A percentile compares a stretch with the other conserved stretches of the same genome.
These are phyloP conservation scores for Galeopterus variegatus DNA, from an alignment of 2,113 vertebrate genomes.

Conservation along the genomic window DNA sequence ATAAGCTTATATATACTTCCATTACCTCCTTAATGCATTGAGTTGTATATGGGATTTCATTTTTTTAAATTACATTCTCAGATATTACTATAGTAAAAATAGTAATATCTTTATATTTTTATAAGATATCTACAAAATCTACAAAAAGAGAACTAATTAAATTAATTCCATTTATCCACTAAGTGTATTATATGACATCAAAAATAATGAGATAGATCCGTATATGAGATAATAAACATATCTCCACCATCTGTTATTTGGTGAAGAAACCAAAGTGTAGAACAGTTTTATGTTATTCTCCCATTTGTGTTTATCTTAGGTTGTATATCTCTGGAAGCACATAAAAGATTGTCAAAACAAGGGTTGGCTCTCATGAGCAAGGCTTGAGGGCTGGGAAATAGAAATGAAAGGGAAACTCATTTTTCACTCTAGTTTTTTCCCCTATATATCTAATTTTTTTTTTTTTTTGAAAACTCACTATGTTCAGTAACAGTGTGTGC, in stretches of 20 bases:
- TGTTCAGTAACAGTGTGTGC: background rate
- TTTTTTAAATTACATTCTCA: constrained; percentile 14
- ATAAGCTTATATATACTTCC: background rate
- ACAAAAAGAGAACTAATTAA: constrained; percentile 29
- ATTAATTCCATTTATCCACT: constrained; percentile 22
- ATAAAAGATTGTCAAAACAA: background rate
- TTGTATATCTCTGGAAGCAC: background rate
- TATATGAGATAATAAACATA: background rate
- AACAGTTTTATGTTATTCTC: background rate
- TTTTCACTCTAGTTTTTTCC: background rate
- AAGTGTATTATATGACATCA: background rate
- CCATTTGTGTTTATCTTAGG: background rate
- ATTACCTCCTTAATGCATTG: background rate
- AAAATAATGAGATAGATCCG: constrained; percentile 1
- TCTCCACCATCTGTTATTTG: background rate
- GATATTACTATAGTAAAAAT: background rate
- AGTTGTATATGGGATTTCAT: background rate
- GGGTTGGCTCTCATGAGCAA: background rate
- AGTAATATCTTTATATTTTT: too few relatives aligned
- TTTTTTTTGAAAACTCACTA: background rate
- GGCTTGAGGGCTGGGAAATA: accelerated
- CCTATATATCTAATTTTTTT: background rate
- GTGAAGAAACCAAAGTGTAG: background rate
- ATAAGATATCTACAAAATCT: background rate
- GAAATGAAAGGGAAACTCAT: background rate